Evolutionary conservation across 1,140 invertebrate genomes (phyloP).

Genomic region (Meloidogyne floridensis): DNA sequence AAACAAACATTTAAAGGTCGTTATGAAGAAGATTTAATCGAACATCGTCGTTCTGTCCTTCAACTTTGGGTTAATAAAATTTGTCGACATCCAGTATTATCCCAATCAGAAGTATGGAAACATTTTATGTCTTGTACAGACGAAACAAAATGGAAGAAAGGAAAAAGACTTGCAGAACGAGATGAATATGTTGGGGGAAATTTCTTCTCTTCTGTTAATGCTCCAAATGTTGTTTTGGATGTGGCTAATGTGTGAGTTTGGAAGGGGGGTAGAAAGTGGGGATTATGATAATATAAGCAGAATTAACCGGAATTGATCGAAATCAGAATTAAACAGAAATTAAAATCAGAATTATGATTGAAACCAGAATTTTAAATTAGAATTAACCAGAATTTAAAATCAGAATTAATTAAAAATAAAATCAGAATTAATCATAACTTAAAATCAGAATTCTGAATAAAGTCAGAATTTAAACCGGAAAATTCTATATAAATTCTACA

Average conservation of each 20-base stretch:
- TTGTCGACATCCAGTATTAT: conserved; percentile 89
- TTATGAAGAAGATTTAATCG: conserved; percentile 94
- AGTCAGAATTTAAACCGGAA: too few species aligned
- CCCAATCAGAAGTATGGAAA: conserved; percentile 81
- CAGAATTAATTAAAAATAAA: too few species aligned
- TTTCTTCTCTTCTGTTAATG: conserved; percentile 81
- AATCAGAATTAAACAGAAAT: too few species aligned
- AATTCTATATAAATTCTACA: too few species aligned
- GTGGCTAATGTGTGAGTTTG: conserved; percentile 51
- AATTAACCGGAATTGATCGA: too few species aligned
- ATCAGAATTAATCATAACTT: too few species aligned
- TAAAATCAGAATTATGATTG: too few species aligned
- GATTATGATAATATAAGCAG: too few species aligned
- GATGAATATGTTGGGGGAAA: conserved; percentile 79
- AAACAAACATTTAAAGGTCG: conserved; percentile 69
- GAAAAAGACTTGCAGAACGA: conserved; percentile 90
- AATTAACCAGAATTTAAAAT: too few species aligned
- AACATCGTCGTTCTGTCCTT: conserved; percentile 84
- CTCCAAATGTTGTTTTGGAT: conserved; percentile 70
- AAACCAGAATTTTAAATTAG: too few species aligned
- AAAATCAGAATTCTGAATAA: too few species aligned
- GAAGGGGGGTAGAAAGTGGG: too few species aligned
- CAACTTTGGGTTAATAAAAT: conserved; percentile 95
- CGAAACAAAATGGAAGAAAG: conserved; percentile 81
- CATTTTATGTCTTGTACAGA: conserved; percentile 96